Evolutionary conservation across 35 echinoderm and acorn worm species (phyloP), one percentile per base, ranked within the genome.

Genomic region (Ophiothrix spiculata): DNA sequence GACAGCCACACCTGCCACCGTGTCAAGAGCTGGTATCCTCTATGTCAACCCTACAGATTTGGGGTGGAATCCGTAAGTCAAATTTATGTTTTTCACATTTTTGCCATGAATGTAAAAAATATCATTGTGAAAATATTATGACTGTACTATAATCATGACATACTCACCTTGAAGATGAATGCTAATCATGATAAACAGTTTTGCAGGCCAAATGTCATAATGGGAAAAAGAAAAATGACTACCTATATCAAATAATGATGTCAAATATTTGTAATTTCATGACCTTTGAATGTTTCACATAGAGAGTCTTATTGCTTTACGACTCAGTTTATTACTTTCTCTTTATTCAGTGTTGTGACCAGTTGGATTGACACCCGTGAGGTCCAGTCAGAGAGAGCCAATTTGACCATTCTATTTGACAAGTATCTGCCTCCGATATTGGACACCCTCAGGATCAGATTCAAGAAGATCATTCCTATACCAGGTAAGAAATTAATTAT

Each of bases 401-500:
- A 98, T 54, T 82, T 98, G 15, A 98, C 95, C 81, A 98, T 98
- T 56, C 89, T 98, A 37, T 98, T 98, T 89, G 95, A 98, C 45
- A 98, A 98, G 89, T 98, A 98, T 40, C 85, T 98, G 31, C 95
- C 95, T 40, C 46, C 88, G 0, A 32, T 90, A 13, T 81, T 98
- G 75, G 95, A 98, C 37, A 98, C 95, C 4, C 41, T 98, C 74
- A 83, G 95, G 29, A 75, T 94, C 8, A 60, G 95, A 84, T 98
- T 98, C 91, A 98, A 98, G 95, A 98, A 98, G 81, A 94, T 98
- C 74, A 98, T 91, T 56, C 95, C 95, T 6, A 98, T 98, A 14
- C 88, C 95, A 91, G 95, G 95, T 98, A 80, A 90, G 56, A 49
- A 49, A 6, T 10, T 49, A 49, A 49, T 49, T 49, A 10, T 49